Base-by-base conservation (phyloP, 2,888 invertebrate genomes). In the Euclidia mi region DNA sequence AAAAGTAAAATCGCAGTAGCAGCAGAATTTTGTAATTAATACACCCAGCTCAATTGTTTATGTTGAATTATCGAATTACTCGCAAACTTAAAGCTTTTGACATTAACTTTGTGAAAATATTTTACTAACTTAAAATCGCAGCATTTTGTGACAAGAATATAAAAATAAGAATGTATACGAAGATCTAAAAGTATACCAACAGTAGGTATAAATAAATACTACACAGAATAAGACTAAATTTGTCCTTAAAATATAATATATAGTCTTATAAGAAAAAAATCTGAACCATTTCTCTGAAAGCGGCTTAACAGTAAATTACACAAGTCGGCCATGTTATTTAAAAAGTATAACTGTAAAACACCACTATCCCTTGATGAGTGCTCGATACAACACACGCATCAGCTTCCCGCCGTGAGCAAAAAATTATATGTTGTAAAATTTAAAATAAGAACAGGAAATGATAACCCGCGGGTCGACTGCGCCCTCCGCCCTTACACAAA, bases 361-460 rank as follows among this genome's bases (percentile, higher is more conserved):
- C 28, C 41, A 14, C 40, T 20, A 14, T 20, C 2, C 40, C 6
- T 41, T 42, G 11, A 34, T 28, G 49, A 56, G 50, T 28, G 37
- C 52, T 57, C 48, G 65, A 20, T 50, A 63, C 58, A 61, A 61
- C 14, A 68, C 55, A 76, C 69, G 74, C 74, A 84, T 78, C 85
- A 87, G 84, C 80, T 70, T 78, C 82, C 85, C 79, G 75, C 65
- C 66, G 65, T 63, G 47, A 75, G 85, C 86, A 90, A 92, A 92
- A 92, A 92, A 90, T 77, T 75, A 81, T 80, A 85, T 84, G 92
- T 88, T 91, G 91, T 92, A 93, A 91, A 92, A 90, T 90, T 91
- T 89, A 92, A 94, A 92, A 91, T 88, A 82, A 87, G 91, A 89
- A 93, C 94, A 94, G 94, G 94, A 94, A 90, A 93, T 94, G 93